These are phyloP conservation scores for Nycticebus coucang DNA, from an alignment of 2,113 vertebrate species.

Conservation along the genomic window DNA sequence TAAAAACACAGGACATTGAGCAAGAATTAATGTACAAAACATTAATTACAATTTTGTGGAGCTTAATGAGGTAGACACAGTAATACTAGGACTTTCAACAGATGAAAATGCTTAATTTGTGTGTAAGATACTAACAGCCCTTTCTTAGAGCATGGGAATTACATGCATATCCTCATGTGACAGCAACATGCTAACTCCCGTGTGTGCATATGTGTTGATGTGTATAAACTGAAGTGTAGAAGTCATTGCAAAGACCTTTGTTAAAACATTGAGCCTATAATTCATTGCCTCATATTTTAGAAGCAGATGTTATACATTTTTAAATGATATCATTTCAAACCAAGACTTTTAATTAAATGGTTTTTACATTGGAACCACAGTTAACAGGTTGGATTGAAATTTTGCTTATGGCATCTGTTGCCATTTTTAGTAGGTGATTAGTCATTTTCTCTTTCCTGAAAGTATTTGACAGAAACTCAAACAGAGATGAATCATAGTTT, in stretches of 20 bases:
- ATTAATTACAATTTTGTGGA: background rate
- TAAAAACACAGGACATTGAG: background rate
- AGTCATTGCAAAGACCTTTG: background rate
- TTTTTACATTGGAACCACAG: constrained; percentile 58
- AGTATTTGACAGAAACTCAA: constrained; percentile 75
- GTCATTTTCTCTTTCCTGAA: constrained; percentile 74
- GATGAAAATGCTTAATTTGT: background rate
- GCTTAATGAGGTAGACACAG: background rate
- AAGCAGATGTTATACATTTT: constrained; percentile 48
- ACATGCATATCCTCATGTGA: background rate
- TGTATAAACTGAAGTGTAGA: background rate
- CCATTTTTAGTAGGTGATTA: constrained; percentile 80
- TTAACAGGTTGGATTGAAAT: constrained; percentile 77
- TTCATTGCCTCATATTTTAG: constrained; percentile 45
- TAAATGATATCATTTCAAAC: constrained; percentile 50
- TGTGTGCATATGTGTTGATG: rapidly evolving
- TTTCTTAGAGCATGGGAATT: background rate
- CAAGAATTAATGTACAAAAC: background rate
- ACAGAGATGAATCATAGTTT: constrained; percentile 78
- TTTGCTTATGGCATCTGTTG: constrained; percentile 71
- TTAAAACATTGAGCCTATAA: constrained; percentile 28
- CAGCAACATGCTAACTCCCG: background rate
- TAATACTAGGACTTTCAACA: background rate
- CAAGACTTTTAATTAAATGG: constrained; percentile 69
- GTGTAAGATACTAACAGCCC: background rate